Base-by-base conservation (phyloP, 2,113 vertebrate genomes). In the Zapus hudsonius region DNA sequence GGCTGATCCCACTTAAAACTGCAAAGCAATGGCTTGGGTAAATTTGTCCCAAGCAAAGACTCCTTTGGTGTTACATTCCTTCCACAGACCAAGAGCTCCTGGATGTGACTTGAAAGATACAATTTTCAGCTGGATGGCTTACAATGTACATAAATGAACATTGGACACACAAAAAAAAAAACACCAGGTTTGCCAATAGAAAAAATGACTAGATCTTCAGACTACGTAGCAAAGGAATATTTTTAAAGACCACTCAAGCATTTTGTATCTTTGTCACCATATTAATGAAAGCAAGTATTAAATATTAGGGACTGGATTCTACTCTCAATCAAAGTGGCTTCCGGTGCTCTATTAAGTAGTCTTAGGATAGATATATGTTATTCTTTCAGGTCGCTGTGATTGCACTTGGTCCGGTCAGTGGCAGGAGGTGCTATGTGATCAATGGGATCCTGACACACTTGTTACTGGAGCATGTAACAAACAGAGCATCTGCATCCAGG, bases 91-190 rank as follows among this genome's bases (percentile, higher is more conserved):
- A 83, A 25, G 69, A 64, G 52, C 55, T 74, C 76, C 33, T 74
- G 67, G 84, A 92, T 15, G 25, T 33, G 16, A 40, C 59, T 87
- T 81, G 29, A 57, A 55, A 23, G 72, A 29, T 1, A 55, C 59
- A 88, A 23, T 55, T 92, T 75, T 69, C 87, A 83, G 73, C 7
- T 52, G 15, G 25, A 66, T 93, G 88, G 23, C 89, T 81, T 93
- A 91, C n/a, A 73, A 31, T 7, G 3, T 75, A n/a, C 83, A 52
- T 31, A 75, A 59, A 83, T 70, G 36, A 80, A 87, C 84, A 82
- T 3, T n/a, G 64, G 33, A 70, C 40, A 72, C 4, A 84, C 3
- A 86, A 36, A 92, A 47, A 73, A 38, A 69, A n/a, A n/a, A n/a
- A n/a, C n/a, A n/a, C n/a, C n/a, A 84, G 2, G 70, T 64, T 13